Evolutionary conservation across 2,113 vertebrate genomes (phyloP), one percentile per base, ranked within the genome.

Genomic region (human (Homo sapiens)): DNA sequence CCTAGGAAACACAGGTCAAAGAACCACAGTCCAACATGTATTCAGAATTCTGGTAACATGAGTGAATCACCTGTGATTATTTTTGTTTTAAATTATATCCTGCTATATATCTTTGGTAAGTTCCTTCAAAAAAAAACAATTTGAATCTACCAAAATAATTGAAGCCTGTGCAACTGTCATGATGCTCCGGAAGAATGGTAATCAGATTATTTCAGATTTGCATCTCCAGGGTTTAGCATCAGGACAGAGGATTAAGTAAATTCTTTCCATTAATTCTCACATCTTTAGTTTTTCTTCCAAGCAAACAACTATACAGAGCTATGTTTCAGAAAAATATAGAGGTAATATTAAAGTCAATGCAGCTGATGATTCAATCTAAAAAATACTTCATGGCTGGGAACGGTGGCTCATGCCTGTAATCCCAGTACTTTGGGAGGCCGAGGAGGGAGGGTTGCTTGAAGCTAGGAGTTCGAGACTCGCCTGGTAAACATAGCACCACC

Each of bases 221-320:
- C 11, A n/a, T 93, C 40, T 75, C 84, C 5, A 88, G 81, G 23
- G 17, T 83, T 75, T 90, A 82, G 57, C 35, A 87, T 14, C 55
- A 35, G 22, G 17, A 59, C 14, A 84, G 95, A 94, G 27, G 25
- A 94, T 96, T 30, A 90, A 84, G 76, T 55, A 88, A 89, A 93
- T 45, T 81, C 16, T 86, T 95, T 89, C 57, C 85, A 43, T 52
- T 79, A 97, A 79, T 89, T 90, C n/a, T 86, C 40, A 83, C 10
- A 97, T 73, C 38, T 91, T 59, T 87, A 30, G 10, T 93, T 89
- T 92, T 88, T 13, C 92, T 93, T 87, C 50, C 16, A 94, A 86
- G 35, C 32, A 97, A 92, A 38, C 90, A 93, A 40, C 32, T 93
- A 87, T 25, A 83, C 52, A 92, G 23, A 94, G 61, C 3, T 86